Conservation (phyloP, 37 sponge, comb jelly and placozoan species). For the Chondrosia reniformis region DNA sequence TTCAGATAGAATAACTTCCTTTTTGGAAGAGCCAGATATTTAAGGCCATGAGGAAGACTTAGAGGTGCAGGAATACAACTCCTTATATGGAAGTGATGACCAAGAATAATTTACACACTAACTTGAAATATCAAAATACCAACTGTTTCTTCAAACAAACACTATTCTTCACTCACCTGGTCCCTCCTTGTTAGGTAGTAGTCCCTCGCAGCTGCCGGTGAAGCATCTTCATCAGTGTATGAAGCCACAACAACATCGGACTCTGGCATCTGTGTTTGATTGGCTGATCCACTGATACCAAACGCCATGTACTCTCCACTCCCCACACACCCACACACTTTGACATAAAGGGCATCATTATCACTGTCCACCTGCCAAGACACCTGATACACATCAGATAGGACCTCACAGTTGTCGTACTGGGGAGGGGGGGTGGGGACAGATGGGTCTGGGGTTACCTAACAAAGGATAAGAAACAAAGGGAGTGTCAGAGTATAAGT, state of each 20-base stretch:
- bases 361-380: neutral
- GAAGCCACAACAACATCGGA: conserved; percentile 54
- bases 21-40: no score
- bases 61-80: no score
- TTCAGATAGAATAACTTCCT: no score
- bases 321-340: conserved; percentile 38
- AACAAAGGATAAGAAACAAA: no score
- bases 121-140: no score
- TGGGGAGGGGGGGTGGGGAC: neutral
- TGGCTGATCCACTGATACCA: conserved; percentile 52
- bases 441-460: no score
- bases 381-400: neutral
- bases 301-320: conserved; percentile 52
- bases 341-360: neutral
- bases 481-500: no score
- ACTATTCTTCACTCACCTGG: neutral
- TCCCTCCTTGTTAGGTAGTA: neutral
- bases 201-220: neutral
- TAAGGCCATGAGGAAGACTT: no score
- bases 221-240: conserved; percentile 42
- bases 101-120: neutral
- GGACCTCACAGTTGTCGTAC: conserved; percentile 21
- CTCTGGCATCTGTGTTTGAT: conserved; percentile 29
- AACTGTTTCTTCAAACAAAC: no score
- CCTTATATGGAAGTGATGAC: no score